phyloP scores from a whole-genome alignment of 2,888 invertebrate species.

The Neria commutata region DNA sequence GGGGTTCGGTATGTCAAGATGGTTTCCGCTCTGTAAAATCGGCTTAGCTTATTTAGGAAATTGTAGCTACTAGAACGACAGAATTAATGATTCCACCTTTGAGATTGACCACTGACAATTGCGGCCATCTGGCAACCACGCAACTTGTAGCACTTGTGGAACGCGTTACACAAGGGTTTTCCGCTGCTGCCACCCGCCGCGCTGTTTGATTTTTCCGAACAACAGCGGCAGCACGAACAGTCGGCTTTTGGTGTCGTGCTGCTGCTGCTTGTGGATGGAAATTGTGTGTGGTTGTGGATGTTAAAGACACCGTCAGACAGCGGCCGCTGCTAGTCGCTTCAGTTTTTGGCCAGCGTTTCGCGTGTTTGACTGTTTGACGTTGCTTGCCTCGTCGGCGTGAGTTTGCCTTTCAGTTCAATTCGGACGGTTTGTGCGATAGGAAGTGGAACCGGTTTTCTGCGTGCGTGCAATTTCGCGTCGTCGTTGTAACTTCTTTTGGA shows the following conservation, averaged over 20 bases:
- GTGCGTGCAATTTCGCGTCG: background rate
- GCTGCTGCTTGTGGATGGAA: background rate
- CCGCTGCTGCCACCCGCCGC: no score
- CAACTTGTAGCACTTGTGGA: no score
- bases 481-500: background rate
- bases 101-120: no score
- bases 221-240: background rate
- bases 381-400: slow-evolving; percentile 4
- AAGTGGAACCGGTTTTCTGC: slow-evolving; percentile 40
- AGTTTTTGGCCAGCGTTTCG: background rate
- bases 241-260: background rate
- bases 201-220: no score
- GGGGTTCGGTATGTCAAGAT: no score
- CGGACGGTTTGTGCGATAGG: slow-evolving; percentile 43
- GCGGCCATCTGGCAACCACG: no score
- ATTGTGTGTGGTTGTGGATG: slow-evolving; percentile 13
- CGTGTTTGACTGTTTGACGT: background rate
- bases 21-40: no score
- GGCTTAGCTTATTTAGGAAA: no score
- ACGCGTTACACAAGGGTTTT: no score
- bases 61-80: no score
- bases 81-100: no score
- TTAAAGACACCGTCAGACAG: background rate
- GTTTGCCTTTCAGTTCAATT: slow-evolving; percentile 38
- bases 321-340: background rate